A percentile compares a stretch with the other conserved stretches of the same genome.
These are phyloP conservation scores for Hypotaenidia okinawae DNA, from an alignment of 2,797 vertebrate genomes.

Conservation along the genomic window DNA sequence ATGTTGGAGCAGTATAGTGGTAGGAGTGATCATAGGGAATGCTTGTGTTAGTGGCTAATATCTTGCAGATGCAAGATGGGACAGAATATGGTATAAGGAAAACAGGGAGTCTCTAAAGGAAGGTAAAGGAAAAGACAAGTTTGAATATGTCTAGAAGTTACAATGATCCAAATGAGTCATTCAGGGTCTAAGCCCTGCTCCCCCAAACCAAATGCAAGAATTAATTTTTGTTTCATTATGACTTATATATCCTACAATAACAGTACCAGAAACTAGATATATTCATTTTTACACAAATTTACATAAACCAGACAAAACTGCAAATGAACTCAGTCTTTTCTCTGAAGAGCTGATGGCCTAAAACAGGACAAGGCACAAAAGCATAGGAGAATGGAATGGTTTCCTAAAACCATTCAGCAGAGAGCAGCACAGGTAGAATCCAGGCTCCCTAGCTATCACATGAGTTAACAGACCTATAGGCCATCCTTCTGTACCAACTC, in stretches of 20 bases:
- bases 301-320: neutral
- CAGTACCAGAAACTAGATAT: neutral
- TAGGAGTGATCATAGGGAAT: neutral
- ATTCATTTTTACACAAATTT: neutral
- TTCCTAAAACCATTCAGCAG: neutral
- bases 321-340: neutral
- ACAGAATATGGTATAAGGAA: neutral
- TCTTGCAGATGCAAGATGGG: neutral
- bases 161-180: neutral
- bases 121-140: neutral
- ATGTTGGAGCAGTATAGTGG: neutral
- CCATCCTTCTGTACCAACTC: neutral
- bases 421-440: neutral
- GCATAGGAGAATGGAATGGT: neutral
- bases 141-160: neutral
- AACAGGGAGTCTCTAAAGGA: neutral
- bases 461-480: neutral
- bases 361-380: neutral
- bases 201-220: neutral
- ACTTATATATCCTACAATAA: neutral
- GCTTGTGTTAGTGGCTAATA: neutral
- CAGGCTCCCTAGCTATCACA: neutral
- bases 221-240: neutral
- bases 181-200: rapidly evolving
- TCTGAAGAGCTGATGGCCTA: neutral